Evolutionary conservation across 2,797 vertebrate species (phyloP).

Genomic region (Notoglanidium macrostoma): DNA sequence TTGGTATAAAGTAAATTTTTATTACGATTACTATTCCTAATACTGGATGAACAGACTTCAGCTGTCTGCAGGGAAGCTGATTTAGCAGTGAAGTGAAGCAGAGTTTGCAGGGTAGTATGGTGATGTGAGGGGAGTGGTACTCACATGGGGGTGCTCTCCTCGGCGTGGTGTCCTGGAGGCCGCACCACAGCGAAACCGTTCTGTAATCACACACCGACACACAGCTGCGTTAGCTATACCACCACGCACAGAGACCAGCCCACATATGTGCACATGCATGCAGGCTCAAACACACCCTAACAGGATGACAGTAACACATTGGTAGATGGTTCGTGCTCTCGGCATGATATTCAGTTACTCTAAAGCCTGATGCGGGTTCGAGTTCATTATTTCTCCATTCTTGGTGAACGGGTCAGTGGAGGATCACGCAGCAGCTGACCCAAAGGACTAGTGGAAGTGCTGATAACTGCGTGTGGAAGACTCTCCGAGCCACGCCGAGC

Average conservation of each 20-base stretch:
- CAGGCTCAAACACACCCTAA: neutral
- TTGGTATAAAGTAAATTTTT: neutral
- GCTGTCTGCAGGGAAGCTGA: neutral
- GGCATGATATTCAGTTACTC: constrained; percentile 1
- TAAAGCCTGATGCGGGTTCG: neutral
- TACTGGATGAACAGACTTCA: neutral
- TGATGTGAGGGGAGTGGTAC: constrained; percentile 60
- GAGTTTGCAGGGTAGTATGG: neutral
- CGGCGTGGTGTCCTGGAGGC: constrained; percentile 93
- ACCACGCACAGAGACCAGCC: constrained; percentile 9
- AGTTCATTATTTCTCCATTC: constrained; percentile 17
- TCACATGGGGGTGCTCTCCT: constrained; percentile 97
- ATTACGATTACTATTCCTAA: neutral
- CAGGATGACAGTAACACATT: neutral
- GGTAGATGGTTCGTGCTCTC: neutral
- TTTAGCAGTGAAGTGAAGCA: neutral
- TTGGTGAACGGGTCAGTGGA: constrained; percentile 50
- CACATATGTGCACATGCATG: neutral
- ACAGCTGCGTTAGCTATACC: constrained; percentile 30
- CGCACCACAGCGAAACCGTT: constrained; percentile 96
- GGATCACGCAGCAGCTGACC: constrained; percentile 40
- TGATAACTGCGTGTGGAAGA: neutral
- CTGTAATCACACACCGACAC: constrained; percentile 67
- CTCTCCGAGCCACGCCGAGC: neutral
- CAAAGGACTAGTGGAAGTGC: constrained; percentile 45